phyloP scores from a whole-genome alignment of 2,888 invertebrate species.

The Cosmopolites sordidus region DNA sequence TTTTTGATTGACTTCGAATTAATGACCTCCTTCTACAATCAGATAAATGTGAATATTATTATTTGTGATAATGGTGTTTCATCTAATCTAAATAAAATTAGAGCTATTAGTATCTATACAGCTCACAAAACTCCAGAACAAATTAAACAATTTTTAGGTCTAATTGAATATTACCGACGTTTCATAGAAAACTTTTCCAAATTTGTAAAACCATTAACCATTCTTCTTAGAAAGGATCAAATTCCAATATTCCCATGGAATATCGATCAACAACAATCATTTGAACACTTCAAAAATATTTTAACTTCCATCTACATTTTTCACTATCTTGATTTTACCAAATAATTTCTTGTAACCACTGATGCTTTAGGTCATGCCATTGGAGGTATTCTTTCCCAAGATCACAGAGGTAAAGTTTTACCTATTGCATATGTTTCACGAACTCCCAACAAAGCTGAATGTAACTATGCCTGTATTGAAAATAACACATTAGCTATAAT shows the following conservation, averaged over 20 bases:
- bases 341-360: background rate
- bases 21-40: conserved; percentile 22
- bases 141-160: conserved; percentile 35
- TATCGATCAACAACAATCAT: background rate
- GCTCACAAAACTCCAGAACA: conserved; percentile 33
- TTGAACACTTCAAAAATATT: background rate
- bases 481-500: background rate
- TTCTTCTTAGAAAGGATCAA: background rate
- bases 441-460: background rate
- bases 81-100: conserved; percentile 35
- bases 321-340: background rate
- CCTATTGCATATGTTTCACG: no score
- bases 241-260: background rate
- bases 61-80: conserved; percentile 26
- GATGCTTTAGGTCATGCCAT: conserved; percentile 1
- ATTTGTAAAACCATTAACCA: conserved; percentile 33
- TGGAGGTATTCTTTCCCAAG: background rate
- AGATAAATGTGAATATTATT: no score
- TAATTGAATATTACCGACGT: conserved; percentile 34
- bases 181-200: conserved; percentile 33
- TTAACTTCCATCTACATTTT: background rate
- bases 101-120: conserved; percentile 31
- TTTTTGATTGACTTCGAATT: conserved; percentile 38
- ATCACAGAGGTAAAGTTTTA: conserved; percentile 9
- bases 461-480: background rate